Conservation (phyloP, 1,140 invertebrate species). For the Gryllus bimaculatus region DNA sequence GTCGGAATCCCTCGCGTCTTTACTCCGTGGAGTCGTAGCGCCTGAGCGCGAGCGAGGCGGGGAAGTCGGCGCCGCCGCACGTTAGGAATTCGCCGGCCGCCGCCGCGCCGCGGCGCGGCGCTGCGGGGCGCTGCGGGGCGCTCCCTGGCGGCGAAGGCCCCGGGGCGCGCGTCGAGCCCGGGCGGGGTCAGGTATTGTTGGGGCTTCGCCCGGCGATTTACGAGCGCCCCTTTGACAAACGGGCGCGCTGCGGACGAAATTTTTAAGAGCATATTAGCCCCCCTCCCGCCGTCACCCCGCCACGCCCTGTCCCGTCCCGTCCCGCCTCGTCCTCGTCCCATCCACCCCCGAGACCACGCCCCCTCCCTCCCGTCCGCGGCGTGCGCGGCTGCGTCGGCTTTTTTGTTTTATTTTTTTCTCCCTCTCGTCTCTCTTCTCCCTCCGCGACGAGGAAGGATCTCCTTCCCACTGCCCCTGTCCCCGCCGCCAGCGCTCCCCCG, state of each 20-base stretch:
- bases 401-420: not conserved
- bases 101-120: no score
- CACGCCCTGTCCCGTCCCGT: no score
- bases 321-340: not conserved
- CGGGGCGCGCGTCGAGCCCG: no score
- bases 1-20: no score
- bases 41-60: no score
- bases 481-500: not conserved
- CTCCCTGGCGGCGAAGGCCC: no score
- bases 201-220: not conserved
- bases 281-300: no score
- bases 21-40: no score
- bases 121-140: no score
- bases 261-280: constrained; percentile 4
- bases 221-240: not conserved
- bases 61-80: no score
- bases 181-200: not conserved
- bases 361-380: not conserved
- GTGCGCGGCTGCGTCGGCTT: not conserved
- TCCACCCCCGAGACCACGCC: not conserved
- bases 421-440: not conserved
- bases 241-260: constrained; percentile 1
- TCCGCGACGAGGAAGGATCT: not conserved
- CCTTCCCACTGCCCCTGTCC: not conserved
- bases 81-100: no score